Evolutionary conservation across 2,113 vertebrate species (phyloP).

Genomic region (Bubalus kerabau): DNA sequence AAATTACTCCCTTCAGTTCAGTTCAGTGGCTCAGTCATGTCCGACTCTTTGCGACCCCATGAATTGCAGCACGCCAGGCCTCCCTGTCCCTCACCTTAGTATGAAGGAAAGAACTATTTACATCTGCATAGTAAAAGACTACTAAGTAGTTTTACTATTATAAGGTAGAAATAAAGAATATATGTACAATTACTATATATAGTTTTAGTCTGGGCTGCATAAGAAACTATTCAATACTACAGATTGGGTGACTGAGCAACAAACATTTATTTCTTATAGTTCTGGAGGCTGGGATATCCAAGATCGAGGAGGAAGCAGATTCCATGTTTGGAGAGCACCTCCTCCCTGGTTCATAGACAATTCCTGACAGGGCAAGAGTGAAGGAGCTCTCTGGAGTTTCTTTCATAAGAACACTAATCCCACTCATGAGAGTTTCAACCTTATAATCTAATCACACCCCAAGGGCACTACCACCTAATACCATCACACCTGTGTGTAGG

Average conservation of each 20-base stretch:
- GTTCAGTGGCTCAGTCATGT: too few relatives aligned
- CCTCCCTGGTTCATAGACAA: background rate
- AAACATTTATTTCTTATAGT: background rate
- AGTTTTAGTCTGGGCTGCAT: background rate
- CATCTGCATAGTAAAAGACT: background rate
- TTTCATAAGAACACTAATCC: background rate
- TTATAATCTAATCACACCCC: background rate
- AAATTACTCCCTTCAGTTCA: background rate
- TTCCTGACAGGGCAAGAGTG: background rate
- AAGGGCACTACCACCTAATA: background rate
- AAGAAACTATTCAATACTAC: background rate
- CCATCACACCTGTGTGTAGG: background rate
- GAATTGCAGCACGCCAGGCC: too few relatives aligned
- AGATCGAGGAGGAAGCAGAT: background rate
- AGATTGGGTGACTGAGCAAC: background rate
- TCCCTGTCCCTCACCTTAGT: background rate
- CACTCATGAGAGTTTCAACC: background rate
- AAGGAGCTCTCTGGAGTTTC: background rate
- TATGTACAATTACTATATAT: background rate
- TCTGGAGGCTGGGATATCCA: background rate
- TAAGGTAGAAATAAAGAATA: background rate
- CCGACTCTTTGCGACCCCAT: too few relatives aligned
- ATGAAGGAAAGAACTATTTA: background rate
- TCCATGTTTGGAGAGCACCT: background rate
- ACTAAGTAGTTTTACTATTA: background rate